phyloP scores from a whole-genome alignment of 64 coral and sea anemone species.

The Porites lutea region DNA sequence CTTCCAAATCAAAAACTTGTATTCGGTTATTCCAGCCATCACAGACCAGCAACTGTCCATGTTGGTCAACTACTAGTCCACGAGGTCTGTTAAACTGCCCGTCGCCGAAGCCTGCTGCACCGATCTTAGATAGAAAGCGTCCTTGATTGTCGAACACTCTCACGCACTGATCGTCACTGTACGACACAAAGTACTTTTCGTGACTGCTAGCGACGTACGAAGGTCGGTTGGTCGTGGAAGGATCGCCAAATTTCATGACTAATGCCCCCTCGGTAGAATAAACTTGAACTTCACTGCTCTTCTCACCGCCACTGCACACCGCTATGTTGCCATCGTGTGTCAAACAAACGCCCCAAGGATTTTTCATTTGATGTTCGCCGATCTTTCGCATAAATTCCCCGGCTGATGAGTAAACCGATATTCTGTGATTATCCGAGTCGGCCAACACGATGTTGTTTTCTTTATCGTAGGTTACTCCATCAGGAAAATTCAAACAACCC shows the following conservation, averaged over 20 bases:
- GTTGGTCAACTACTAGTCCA: constrained; percentile 48
- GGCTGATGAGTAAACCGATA: constrained; percentile 12
- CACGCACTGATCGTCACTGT: constrained; percentile 46
- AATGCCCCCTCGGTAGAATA: constrained; percentile 21
- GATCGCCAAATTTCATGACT: neutral
- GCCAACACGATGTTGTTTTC: constrained; percentile 21
- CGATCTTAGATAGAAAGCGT: constrained; percentile 19
- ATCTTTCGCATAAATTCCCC: constrained; percentile 12
- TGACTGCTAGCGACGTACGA: constrained; percentile 38
- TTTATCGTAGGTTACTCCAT: neutral
- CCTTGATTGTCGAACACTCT: constrained; percentile 41
- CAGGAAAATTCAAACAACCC: constrained; percentile 15
- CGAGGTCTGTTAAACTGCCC: constrained; percentile 65
- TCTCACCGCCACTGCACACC: constrained; percentile 26
- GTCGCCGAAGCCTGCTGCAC: constrained; percentile 8
- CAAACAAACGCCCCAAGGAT: constrained; percentile 44
- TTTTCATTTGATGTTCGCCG: neutral
- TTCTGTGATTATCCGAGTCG: constrained; percentile 42
- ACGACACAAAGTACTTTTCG: constrained; percentile 35
- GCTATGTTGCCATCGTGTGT: constrained; percentile 31
- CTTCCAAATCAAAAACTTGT: constrained; percentile 45
- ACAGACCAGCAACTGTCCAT: constrained; percentile 59
- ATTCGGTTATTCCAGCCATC: constrained; percentile 70
- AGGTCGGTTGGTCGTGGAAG: neutral
- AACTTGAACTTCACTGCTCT: constrained; percentile 34